phyloP scores from a whole-genome alignment of 2,113 vertebrate species.

The Alaudala cheleensis region DNA sequence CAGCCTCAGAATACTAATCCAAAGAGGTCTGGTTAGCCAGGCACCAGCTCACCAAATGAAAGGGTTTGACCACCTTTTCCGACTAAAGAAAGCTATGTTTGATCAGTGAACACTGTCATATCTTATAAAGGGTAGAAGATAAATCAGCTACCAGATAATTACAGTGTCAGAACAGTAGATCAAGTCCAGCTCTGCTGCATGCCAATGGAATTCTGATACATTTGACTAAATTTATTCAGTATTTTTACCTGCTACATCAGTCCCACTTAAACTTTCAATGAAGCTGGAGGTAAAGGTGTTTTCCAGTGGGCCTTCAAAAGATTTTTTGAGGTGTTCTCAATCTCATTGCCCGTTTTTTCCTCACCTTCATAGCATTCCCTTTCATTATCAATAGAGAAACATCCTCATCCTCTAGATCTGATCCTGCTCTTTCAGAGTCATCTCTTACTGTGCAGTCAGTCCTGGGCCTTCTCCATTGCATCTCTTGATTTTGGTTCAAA shows the following conservation, averaged over 20 bases:
- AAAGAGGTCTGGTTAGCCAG: background rate
- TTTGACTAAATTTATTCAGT: background rate
- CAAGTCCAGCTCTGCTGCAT: background rate
- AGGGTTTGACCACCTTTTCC: background rate
- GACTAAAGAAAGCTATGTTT: background rate
- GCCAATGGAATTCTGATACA: background rate
- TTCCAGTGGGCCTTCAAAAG: background rate
- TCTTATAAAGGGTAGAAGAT: background rate
- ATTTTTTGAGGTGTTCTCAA: background rate
- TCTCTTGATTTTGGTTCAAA: background rate
- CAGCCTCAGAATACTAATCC: conserved; percentile 54
- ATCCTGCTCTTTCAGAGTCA: background rate
- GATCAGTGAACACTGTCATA: background rate
- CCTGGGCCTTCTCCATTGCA: background rate
- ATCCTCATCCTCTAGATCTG: background rate
- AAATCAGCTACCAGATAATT: conserved; percentile 9
- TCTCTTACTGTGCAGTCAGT: background rate
- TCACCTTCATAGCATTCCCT: background rate
- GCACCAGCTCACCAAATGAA: background rate
- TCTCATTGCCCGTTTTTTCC: background rate
- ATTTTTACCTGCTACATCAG: background rate
- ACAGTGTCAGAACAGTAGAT: background rate
- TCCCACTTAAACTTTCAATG: accelerated
- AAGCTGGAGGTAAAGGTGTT: background rate
- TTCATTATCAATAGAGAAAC: conserved; percentile 17